phyloP scores from a whole-genome alignment of 2,888 invertebrate genomes.

The Prenolepis imparis region DNA sequence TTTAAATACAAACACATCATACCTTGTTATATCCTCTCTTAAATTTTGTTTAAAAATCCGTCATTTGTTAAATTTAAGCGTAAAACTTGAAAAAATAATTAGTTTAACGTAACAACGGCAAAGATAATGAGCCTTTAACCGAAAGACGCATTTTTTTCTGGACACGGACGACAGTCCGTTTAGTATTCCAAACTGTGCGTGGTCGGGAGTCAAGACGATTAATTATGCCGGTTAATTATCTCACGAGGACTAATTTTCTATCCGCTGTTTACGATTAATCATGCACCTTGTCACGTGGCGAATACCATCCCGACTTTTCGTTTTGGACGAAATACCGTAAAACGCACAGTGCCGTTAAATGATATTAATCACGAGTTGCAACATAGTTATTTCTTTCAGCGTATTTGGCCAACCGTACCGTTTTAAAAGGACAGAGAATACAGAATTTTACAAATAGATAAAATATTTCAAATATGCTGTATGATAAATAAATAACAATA shows the following conservation, averaged over 20 bases:
- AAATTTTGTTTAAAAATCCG: not conserved
- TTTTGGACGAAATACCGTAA: slow-evolving; percentile 59
- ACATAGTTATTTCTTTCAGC: slow-evolving; percentile 38
- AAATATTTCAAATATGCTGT: slow-evolving; percentile 17
- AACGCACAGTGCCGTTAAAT: slow-evolving; percentile 60
- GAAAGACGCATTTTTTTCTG: slow-evolving; percentile 67
- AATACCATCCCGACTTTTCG: slow-evolving; percentile 69
- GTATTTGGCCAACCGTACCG: slow-evolving; percentile 6
- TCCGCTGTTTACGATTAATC: slow-evolving; percentile 80
- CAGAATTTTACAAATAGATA: not conserved
- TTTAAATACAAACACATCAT: not conserved
- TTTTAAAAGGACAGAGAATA: not conserved
- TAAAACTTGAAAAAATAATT: slow-evolving; percentile 17
- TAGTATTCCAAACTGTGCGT: slow-evolving; percentile 80
- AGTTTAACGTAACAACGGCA: slow-evolving; percentile 23
- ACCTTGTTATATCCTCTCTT: not conserved
- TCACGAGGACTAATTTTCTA: slow-evolving; percentile 82
- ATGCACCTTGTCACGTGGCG: slow-evolving; percentile 75
- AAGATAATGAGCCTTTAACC: slow-evolving; percentile 51
- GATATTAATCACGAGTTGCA: slow-evolving; percentile 54
- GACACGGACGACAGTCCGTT: slow-evolving; percentile 69
- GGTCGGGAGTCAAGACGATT: slow-evolving; percentile 79
- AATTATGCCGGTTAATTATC: slow-evolving; percentile 83
- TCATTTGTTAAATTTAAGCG: not conserved
- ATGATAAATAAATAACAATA: slow-evolving; percentile 2